phyloP scores from a whole-genome alignment of 2,113 vertebrate genomes.

The Mohoua ochrocephala region DNA sequence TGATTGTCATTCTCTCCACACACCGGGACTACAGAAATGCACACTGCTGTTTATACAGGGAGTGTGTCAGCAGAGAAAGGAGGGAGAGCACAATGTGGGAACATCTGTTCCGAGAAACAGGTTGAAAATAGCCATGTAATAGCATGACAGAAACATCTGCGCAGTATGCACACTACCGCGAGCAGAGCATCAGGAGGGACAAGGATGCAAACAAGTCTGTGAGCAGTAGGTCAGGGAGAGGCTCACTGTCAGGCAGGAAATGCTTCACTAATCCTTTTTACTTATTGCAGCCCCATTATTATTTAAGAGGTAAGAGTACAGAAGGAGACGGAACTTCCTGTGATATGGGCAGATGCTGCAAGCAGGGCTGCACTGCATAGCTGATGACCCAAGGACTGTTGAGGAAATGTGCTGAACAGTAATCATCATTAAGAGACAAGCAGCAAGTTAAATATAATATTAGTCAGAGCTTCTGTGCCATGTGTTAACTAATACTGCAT shows the following conservation, averaged over 20 bases:
- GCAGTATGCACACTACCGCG: not conserved
- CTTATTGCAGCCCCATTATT: not conserved
- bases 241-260: not conserved
- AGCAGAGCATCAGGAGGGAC: not conserved
- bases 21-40: conserved; percentile 19
- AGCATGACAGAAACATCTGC: conserved; percentile 39
- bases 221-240: not conserved
- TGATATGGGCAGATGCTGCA: not conserved
- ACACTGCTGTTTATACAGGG: conserved; percentile 63
- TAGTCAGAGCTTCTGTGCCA: not conserved
- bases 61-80: conserved; percentile 34
- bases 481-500: not conserved
- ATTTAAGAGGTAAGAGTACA: not conserved
- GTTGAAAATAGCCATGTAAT: conserved; percentile 49
- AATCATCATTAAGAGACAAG: conserved; percentile 11
- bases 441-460: not conserved
- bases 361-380: not conserved
- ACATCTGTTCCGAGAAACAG: conserved; percentile 63
- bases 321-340: not conserved
- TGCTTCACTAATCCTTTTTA: not conserved
- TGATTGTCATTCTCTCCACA: conserved; percentile 57
- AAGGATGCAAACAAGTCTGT: not conserved
- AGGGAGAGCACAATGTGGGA: not conserved
- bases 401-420: not conserved
- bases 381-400: not conserved